Evolutionary conservation across 2,113 vertebrate genomes (phyloP), one percentile per base, ranked within the genome.

Genomic region (Clinocottus analis): DNA sequence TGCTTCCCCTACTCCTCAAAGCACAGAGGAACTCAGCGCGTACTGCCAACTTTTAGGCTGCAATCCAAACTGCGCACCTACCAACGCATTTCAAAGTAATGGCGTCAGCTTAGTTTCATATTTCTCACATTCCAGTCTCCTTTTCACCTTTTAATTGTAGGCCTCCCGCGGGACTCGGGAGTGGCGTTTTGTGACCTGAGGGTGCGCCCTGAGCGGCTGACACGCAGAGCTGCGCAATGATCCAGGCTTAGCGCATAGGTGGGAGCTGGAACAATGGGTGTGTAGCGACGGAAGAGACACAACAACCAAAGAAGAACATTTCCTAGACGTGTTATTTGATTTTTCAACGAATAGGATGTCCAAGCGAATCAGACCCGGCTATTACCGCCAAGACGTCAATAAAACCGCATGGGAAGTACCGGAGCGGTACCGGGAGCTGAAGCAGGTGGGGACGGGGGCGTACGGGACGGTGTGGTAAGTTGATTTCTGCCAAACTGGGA

Each of bases 381-480:
- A 96, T 55, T 94, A 93, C 85, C 94, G 95, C 21, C 96, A 96
- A 86, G 97, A 98, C n/a, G 89, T 99, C 63, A 96, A 96, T 90
- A 97, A 97, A 87, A 98, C 96, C 0, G 72, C 91, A 23, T 99
- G 97, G 97, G 97, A 97, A 85, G 97, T 98, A 56, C 95, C 95
- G 85, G 96, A 96, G 14, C 93, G 95, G 89, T 99, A 98, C 94
- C 94, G 90, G 60, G 97, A 97, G 16, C 92, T 99, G 91, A 93
- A 85, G 91, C 95, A 97, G 78, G 96, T 98, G 91, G 97, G 97
- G 47, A 97, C 97, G 1, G 97, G 97, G 37, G 97, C 97, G 33
- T 99, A 99, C 83, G 97, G 97, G 74, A 96, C 96, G 3, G 97
- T 98, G 2, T 98, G 97, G 97, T 99, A 90, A 98, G 97, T 94